A percentile compares a stretch with the other conserved stretches of the same genome.
These are phyloP conservation scores for Cebuella pygmaea DNA, from an alignment of 2,797 vertebrate genomes.

Conservation along the genomic window DNA sequence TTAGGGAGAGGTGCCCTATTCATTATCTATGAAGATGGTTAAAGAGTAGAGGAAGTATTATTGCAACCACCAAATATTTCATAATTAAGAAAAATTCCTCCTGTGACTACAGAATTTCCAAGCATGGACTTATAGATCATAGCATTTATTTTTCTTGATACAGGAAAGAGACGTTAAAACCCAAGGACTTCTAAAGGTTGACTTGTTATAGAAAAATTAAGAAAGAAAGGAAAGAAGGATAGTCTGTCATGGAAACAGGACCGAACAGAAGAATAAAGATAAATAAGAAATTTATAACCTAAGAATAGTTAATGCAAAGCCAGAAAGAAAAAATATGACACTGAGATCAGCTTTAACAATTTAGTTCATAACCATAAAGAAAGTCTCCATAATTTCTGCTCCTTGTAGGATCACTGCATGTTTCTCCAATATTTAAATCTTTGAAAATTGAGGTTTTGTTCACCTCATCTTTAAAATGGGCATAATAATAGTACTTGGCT, in stretches of 20 bases:
- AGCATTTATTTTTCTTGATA: conserved; percentile 19
- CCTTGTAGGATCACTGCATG: not conserved
- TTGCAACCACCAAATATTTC: not conserved
- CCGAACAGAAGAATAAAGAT: not conserved
- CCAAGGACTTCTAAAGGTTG: not conserved
- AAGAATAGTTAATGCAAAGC: not conserved
- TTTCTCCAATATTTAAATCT: not conserved
- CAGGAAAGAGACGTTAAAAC: not conserved
- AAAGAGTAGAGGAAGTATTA: not conserved
- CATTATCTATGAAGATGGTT: not conserved
- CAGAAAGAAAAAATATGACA: not conserved
- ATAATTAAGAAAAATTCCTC: not conserved
- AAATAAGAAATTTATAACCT: not conserved
- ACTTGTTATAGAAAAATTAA: not conserved
- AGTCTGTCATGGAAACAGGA: not conserved
- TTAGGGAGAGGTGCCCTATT: not conserved
- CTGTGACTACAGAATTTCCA: not conserved
- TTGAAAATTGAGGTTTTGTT: not conserved
- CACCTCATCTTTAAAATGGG: not conserved
- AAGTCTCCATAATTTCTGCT: not conserved
- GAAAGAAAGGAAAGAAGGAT: not conserved
- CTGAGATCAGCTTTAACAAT: not conserved
- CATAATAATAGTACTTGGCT: not conserved
- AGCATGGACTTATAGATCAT: not conserved
- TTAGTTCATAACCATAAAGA: not conserved